Evolutionary conservation across 2,888 invertebrate genomes (phyloP).

Genomic region (Netelia virgata): DNA sequence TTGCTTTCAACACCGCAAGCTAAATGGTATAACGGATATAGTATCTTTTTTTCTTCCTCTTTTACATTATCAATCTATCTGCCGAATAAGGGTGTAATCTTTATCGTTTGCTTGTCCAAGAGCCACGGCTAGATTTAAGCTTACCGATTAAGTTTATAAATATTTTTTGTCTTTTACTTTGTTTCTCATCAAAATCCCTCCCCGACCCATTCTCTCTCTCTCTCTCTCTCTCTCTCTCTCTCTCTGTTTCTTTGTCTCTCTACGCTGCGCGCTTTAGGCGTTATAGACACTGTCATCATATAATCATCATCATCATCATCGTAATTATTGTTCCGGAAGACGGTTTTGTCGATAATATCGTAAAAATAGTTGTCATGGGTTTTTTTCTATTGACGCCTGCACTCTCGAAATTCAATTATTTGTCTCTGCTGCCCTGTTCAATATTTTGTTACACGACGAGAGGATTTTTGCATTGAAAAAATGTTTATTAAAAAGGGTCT

Average conservation of each 20-base stretch:
- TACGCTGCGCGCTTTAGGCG: constrained; percentile 74
- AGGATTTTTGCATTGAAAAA: constrained; percentile 43
- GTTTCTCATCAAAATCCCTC: constrained; percentile 61
- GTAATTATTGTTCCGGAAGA: constrained; percentile 81
- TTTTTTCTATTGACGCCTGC: constrained; percentile 74
- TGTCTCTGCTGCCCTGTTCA: constrained; percentile 44
- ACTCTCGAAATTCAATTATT: constrained; percentile 64
- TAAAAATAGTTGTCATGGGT: constrained; percentile 78
- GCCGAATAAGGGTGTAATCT: constrained; percentile 57
- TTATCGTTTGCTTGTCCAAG: constrained; percentile 51
- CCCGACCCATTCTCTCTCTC: constrained; percentile 42
- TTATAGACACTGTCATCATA: constrained; percentile 70
- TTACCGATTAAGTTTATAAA: constrained; percentile 64
- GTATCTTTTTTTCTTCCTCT: constrained; percentile 65
- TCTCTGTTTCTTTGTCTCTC: constrained; percentile 68
- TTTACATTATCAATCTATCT: constrained; percentile 60
- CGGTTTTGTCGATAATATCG: constrained; percentile 79
- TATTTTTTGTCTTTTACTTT: constrained; percentile 47
- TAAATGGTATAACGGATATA: constrained; percentile 73
- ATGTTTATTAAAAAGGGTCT: constrained; percentile 45
- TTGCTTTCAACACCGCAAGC: constrained; percentile 74
- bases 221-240: constrained; percentile 63
- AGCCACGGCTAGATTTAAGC: constrained; percentile 52
- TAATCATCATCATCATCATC: constrained; percentile 47
- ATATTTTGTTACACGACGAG: constrained; percentile 1